Conservation (phyloP, 2,888 invertebrate species). For the Thumatha senex region DNA sequence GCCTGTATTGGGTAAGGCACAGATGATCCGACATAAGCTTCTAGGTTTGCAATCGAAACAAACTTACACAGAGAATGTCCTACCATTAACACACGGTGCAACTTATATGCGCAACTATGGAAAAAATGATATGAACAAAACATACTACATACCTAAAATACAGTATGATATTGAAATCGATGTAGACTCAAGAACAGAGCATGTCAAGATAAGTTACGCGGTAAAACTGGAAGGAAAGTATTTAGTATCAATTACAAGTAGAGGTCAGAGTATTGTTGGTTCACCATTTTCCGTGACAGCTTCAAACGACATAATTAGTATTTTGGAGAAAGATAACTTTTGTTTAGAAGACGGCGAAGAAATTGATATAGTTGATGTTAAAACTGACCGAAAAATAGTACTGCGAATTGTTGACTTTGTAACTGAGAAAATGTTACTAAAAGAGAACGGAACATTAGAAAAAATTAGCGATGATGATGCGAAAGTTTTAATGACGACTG, state of each 20-base stretch:
- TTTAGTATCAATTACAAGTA: slow-evolving; percentile 81
- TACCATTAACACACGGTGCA: slow-evolving; percentile 74
- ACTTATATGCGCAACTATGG: slow-evolving; percentile 72
- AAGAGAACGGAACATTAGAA: slow-evolving; percentile 77
- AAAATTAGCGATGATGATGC: slow-evolving; percentile 76
- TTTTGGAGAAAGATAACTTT: slow-evolving; percentile 65
- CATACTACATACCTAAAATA: slow-evolving; percentile 75
- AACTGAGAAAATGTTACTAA: slow-evolving; percentile 81
- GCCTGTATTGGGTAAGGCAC: slow-evolving; percentile 74
- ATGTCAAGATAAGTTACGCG: slow-evolving; percentile 78
- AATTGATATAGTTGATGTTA: slow-evolving; percentile 72
- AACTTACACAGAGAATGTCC: slow-evolving; percentile 62
- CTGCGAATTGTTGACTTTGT: slow-evolving; percentile 81
- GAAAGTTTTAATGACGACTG: slow-evolving; percentile 61
- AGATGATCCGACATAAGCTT: slow-evolving; percentile 71
- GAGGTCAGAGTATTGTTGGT: slow-evolving; percentile 82
- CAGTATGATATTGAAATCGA: slow-evolving; percentile 79
- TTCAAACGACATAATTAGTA: slow-evolving; percentile 59
- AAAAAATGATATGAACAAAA: slow-evolving; percentile 74
- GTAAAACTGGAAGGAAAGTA: slow-evolving; percentile 81
- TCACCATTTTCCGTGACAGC: slow-evolving; percentile 83
- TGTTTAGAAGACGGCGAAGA: slow-evolving; percentile 75
- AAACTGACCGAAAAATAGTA: slow-evolving; percentile 75
- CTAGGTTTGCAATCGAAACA: slow-evolving; percentile 66
- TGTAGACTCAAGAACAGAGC: slow-evolving; percentile 69